Evolutionary conservation across 2,797 vertebrate genomes (phyloP).

Genomic region (Coracias cyanogaster): DNA sequence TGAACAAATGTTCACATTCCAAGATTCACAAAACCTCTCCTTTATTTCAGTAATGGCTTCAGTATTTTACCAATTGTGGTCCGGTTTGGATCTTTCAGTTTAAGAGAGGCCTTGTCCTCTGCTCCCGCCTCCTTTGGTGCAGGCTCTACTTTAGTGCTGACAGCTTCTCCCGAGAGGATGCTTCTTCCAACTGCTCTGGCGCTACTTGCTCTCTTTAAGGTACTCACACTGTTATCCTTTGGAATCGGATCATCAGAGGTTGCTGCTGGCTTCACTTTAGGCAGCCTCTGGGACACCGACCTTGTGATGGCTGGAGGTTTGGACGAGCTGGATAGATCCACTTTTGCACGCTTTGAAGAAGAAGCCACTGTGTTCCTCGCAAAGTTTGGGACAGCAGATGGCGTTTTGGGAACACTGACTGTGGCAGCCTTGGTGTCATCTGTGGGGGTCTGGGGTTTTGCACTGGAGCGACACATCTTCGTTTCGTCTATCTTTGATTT

Average conservation of each 20-base stretch:
- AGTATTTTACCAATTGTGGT: constrained; percentile 78
- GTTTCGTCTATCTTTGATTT: constrained; percentile 85
- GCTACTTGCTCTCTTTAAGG: constrained; percentile 85
- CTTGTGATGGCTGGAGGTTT: constrained; percentile 80
- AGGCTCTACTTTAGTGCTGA: constrained; percentile 51
- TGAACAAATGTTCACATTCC: constrained; percentile 52
- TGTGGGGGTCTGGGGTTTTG: constrained; percentile 62
- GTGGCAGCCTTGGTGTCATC: constrained; percentile 74
- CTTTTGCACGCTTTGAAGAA: constrained; percentile 85
- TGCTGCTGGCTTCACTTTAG: constrained; percentile 56
- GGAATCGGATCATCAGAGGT: constrained; percentile 60
- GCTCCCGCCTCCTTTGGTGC: constrained; percentile 78
- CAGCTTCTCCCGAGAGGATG: constrained; percentile 75
- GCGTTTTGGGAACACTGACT: constrained; percentile 66
- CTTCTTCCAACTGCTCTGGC: constrained; percentile 79
- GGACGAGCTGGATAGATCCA: constrained; percentile 81
- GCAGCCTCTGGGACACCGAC: constrained; percentile 81
- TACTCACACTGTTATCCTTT: constrained; percentile 73
- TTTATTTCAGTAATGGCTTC: constrained; percentile 89
- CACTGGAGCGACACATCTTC: constrained; percentile 86
- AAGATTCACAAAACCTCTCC: not conserved
- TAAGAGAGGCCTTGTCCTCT: constrained; percentile 82
- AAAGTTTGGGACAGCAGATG: constrained; percentile 84
- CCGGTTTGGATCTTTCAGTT: constrained; percentile 77
- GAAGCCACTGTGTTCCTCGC: constrained; percentile 94